phyloP scores from a whole-genome alignment of 2,113 vertebrate genomes.

The Panthera uncia region DNA sequence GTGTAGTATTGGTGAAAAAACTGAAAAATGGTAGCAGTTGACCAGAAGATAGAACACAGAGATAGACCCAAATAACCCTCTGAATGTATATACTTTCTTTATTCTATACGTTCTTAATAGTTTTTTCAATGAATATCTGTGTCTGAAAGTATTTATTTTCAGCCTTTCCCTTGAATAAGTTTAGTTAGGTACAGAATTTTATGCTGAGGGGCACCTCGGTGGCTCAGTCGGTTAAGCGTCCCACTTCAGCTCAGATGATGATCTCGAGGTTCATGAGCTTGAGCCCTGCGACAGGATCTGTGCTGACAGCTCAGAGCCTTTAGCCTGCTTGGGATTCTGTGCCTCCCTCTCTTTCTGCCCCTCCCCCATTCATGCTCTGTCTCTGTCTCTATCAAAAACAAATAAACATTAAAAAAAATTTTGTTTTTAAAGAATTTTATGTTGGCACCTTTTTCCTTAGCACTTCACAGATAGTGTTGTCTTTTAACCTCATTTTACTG shows the following conservation, averaged over 20 bases:
- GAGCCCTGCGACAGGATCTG: too few species aligned
- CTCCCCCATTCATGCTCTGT: too few species aligned
- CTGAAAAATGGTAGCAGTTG: background rate
- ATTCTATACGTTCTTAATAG: background rate
- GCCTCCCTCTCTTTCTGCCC: too few species aligned
- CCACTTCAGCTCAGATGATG: too few species aligned
- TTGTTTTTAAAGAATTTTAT: background rate
- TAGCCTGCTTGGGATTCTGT: too few species aligned
- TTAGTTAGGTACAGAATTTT: background rate
- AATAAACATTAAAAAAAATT: too few species aligned
- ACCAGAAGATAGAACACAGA: background rate
- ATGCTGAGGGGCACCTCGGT: too few species aligned
- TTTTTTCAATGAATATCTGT: background rate
- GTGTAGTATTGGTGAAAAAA: background rate
- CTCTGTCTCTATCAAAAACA: too few species aligned
- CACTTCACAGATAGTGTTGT: background rate
- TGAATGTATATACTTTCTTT: background rate
- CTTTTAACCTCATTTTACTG: background rate
- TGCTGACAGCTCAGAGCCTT: too few species aligned
- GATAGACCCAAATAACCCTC: background rate
- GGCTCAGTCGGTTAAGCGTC: too few species aligned
- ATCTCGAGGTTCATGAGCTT: too few species aligned
- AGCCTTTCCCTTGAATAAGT: background rate
- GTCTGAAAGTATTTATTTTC: background rate
- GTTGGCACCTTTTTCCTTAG: background rate